Evolutionary conservation across 2,797 vertebrate genomes (phyloP), one percentile per base, ranked within the genome.

Genomic region (Pseudochromis fuscus): DNA sequence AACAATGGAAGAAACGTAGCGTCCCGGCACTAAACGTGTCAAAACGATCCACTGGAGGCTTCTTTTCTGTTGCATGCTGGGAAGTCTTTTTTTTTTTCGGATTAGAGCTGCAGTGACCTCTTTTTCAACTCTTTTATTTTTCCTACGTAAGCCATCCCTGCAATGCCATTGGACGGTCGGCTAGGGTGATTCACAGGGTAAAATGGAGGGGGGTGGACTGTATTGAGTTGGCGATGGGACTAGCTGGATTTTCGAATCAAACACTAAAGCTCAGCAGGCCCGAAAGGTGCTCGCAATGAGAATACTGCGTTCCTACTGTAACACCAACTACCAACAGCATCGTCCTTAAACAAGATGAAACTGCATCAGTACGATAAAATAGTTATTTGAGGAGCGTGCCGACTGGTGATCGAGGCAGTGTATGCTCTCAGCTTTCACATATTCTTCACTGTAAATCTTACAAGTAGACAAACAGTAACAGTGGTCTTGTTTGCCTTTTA

Each of bases 91-190:
- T 77, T 82, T 78, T 79, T 77, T 78, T 77, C 30, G 60, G 86
- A 91, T 91, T 85, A 89, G 70, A 77, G 87, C 80, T 56, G 85
- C 84, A 64, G 63, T 95, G 94, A 94, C 93, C 94, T 94, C 86
- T 93, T 93, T 94, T 88, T 95, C 91, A 95, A 94, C 94, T 87
- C 92, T 88, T n/a, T 82, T 79, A 83, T 88, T 90, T 92, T 87
- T 92, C 75, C 88, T 90, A 90, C 88, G 84, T 84, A 91, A 91
- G 69, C 48, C 56, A 75, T 72, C 44, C 74, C 85, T 51, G 78
- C 58, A 51, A 88, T 77, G 77, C 74, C 77, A 95, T 94, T 94
- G 94, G 93, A 73, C 62, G 31, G 75, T 71, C 60, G 49, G 59
- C 84, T 82, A 85, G 90, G 86, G 79, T 90, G 91, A 94, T 70